Evolutionary conservation across 92 coral and sea anemone species (phyloP).

Genomic region (Phymanthus crucifer): DNA sequence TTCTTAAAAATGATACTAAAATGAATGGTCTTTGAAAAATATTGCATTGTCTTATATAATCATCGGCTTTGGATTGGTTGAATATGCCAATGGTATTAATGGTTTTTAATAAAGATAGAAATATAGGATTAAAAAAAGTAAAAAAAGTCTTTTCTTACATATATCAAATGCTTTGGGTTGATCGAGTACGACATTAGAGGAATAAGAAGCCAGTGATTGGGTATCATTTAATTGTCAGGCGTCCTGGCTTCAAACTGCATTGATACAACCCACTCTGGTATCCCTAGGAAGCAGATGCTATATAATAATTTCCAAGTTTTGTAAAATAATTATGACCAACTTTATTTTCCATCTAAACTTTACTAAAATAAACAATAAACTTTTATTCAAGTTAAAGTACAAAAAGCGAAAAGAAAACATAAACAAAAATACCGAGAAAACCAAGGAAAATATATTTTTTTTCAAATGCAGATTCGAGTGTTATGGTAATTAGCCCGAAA

Average conservation of each 20-base stretch:
- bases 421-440: neutral
- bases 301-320: constrained; percentile 5
- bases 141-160: neutral
- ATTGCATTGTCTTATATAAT: no score
- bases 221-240: no score
- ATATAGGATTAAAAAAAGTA: neutral
- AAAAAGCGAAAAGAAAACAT: neutral
- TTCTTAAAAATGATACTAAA: no score
- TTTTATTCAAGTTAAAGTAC: neutral
- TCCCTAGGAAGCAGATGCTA: constrained; percentile 34
- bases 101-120: neutral
- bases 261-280: constrained; percentile 11
- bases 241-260: constrained; percentile 3
- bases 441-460: neutral
- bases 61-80: no score
- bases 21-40: no score
- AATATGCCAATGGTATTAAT: no score
- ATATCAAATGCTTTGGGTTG: neutral
- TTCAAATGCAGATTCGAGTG: neutral
- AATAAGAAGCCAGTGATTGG: constrained; percentile 9
- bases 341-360: neutral
- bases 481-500: constrained; percentile 5
- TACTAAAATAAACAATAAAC: neutral
- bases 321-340: neutral
- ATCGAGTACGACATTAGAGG: neutral